Evolutionary conservation across 2,888 invertebrate species (phyloP).

Genomic region (Rutpela maculata): DNA sequence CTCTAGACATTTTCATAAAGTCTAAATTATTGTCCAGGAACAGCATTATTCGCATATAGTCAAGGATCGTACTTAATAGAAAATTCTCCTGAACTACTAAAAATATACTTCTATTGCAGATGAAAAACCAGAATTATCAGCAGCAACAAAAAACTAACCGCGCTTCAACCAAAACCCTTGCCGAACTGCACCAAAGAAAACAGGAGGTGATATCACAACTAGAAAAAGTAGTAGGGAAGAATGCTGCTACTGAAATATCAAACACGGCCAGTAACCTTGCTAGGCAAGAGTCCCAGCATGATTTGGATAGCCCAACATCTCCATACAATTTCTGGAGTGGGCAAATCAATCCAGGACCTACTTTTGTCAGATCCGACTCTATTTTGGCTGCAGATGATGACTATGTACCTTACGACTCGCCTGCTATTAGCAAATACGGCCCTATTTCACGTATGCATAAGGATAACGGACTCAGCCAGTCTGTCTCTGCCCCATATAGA

Average conservation of each 20-base stretch:
- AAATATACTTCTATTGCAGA: not conserved
- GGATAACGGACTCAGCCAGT: conserved; percentile 64
- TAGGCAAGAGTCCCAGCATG: conserved; percentile 69
- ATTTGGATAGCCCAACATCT: conserved; percentile 69
- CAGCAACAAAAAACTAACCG: conserved; percentile 60
- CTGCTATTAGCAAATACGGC: conserved; percentile 81
- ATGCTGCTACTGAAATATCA: conserved; percentile 71
- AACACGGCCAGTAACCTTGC: conserved; percentile 71
- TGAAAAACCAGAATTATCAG: conserved; percentile 63
- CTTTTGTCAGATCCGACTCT: conserved; percentile 73
- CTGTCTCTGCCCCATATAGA: conserved; percentile 66
- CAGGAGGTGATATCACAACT: conserved; percentile 79
- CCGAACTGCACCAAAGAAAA: conserved; percentile 78
- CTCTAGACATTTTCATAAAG: too few species aligned
- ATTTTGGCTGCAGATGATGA: conserved; percentile 79
- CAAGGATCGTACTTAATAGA: too few species aligned
- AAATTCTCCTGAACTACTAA: not conserved
- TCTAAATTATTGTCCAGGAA: too few species aligned
- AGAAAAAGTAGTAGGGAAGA: conserved; percentile 78
- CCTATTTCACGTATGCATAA: conserved; percentile 79
- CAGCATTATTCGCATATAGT: too few species aligned
- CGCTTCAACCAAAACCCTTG: conserved; percentile 75
- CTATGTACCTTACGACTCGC: conserved; percentile 81
- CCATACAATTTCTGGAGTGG: conserved; percentile 71
- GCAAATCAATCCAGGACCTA: conserved; percentile 63